phyloP scores from a whole-genome alignment of 2,113 vertebrate species.

The Cyprinus carpio region DNA sequence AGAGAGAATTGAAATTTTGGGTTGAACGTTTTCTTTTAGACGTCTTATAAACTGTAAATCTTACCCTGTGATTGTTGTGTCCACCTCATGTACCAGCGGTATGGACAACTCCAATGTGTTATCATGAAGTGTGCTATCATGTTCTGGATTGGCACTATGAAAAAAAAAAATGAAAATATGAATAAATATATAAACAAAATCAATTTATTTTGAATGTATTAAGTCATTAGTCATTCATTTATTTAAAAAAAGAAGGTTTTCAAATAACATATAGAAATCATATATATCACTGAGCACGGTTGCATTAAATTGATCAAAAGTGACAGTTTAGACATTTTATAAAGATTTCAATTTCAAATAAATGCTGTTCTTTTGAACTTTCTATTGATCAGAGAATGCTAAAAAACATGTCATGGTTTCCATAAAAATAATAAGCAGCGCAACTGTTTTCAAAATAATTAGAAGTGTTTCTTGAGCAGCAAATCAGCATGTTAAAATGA shows the following conservation, averaged over 20 bases:
- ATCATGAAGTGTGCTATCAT: constrained; percentile 80
- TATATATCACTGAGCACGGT: neutral
- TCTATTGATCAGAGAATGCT: neutral
- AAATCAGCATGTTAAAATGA: neutral
- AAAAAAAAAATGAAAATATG: neutral
- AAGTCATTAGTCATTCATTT: neutral
- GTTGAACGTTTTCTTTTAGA: neutral
- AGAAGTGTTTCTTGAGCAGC: neutral
- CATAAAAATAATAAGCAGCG: neutral
- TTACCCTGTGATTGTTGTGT: constrained; percentile 91
- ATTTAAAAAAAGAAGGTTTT: neutral
- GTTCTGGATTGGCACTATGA: constrained; percentile 87
- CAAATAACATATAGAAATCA: neutral
- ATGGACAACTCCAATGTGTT: constrained; percentile 85
- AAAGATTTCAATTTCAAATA: neutral
- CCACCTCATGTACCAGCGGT: constrained; percentile 90
- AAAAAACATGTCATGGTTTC: neutral
- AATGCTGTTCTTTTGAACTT: neutral
- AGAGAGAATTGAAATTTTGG: neutral
- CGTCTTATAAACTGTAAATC: constrained; percentile 43
- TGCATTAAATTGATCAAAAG: neutral
- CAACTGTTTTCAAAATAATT: neutral
- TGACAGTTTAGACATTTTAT: neutral
- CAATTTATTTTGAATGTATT: neutral
- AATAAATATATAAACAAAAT: neutral